Percentiles rank a stretch among this genome's conserved stretches.
Conservation (phyloP, 2,797 vertebrate species). For the Oceanodroma leucorhoa region DNA sequence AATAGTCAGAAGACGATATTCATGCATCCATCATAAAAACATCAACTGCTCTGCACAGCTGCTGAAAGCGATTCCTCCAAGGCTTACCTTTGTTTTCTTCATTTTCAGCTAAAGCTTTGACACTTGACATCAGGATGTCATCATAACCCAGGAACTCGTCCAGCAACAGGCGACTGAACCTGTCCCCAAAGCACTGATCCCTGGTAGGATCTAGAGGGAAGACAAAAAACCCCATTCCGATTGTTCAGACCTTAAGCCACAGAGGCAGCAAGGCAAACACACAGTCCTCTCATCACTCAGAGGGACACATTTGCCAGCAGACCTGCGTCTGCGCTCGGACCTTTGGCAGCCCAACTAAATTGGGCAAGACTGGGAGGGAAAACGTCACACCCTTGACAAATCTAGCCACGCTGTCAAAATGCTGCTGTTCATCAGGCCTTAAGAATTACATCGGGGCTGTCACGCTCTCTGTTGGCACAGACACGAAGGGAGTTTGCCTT, state of each 20-base stretch:
- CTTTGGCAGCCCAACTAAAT: not conserved
- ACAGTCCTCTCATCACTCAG: not conserved
- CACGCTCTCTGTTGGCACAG: not conserved
- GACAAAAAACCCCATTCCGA: not conserved
- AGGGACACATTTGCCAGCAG: not conserved
- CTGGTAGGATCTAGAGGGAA: conserved; percentile 80
- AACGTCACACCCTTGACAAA: not conserved
- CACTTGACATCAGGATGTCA: conserved; percentile 97
- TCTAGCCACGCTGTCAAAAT: not conserved
- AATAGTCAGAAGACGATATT: not conserved
- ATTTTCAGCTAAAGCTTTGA: conserved; percentile 94
- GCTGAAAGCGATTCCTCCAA: not conserved
- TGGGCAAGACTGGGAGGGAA: not conserved
- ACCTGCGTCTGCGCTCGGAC: fast-evolving
- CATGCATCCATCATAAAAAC: not conserved
- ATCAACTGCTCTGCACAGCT: not conserved
- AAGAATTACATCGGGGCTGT: not conserved
- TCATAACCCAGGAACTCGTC: conserved; percentile 96
- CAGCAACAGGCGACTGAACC: conserved; percentile 94
- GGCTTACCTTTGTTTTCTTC: conserved; percentile 93
- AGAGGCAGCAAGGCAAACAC: not conserved
- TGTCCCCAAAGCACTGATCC: conserved; percentile 93
- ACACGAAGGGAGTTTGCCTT: not conserved
- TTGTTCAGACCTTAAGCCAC: not conserved
- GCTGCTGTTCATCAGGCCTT: not conserved